Base-by-base conservation (phyloP, 1,140 invertebrate genomes). In the Radopholus similis region DNA sequence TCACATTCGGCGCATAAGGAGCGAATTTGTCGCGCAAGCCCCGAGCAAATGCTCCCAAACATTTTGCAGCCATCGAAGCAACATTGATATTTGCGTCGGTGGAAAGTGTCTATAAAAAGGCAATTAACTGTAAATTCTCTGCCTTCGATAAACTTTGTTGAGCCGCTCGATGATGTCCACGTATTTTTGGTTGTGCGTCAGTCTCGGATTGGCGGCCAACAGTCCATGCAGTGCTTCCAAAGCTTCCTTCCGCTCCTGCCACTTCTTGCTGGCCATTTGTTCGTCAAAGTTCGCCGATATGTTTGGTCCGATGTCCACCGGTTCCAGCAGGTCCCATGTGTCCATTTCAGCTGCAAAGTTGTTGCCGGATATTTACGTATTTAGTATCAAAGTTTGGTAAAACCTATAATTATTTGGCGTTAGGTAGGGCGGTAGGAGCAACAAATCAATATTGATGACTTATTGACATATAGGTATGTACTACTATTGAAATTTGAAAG, bases 71-170 rank as follows among this genome's bases (percentile, higher is more conserved):
- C 35, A 92, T 74, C 1, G 90, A 88, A 0, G 96, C 92, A 6
- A 97, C 87, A 77, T 96, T 88, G 4, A 99, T 93, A 83, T 99
- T 98, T 0, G 90, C 88, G 83, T 99, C 95, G 85, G 97, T 97
- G 13, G 88, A 88, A 72, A 97, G 59, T 18, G 74, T 37, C 78
- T 78, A 30, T 66, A 64, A 66, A 59, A 1, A 30, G 6, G 18
- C 68, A 21, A 18, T 18, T 18, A 32, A 6, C 38, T 15, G 54
- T 34, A 11, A 63, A 21, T 8, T 32, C 9, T 69, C 26, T 26
- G 8, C 18, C 23, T 62, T 23, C 26, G 26, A 13, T 15, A 42
- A 5, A 64, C 90, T 87, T 95, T 97, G 78, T 91, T 93, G 11
- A 98, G 84, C 18, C 88, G 88, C 72, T 89, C 87, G 1, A 97